These are phyloP conservation scores for Achlya flavicornis DNA, from an alignment of 2,888 invertebrate genomes.

Conservation along the genomic window DNA sequence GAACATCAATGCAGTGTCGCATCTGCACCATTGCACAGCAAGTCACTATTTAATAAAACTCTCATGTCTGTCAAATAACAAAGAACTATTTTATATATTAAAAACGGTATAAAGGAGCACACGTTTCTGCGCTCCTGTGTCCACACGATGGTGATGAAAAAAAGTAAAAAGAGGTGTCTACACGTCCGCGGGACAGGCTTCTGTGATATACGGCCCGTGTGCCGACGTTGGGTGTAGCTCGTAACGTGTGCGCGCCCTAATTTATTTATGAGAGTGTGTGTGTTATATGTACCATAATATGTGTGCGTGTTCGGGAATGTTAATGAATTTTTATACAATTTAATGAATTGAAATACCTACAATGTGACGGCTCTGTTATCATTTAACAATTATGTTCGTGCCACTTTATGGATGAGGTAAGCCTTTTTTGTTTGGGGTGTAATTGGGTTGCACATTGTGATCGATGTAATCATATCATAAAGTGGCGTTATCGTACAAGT, in stretches of 20 bases:
- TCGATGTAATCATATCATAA: neutral
- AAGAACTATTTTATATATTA: slow-evolving; percentile 57
- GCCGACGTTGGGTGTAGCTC: slow-evolving; percentile 26
- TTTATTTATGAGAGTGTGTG: slow-evolving; percentile 58
- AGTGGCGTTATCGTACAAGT: neutral
- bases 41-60: slow-evolving; percentile 45
- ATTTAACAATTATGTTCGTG: slow-evolving; percentile 15
- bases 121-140: slow-evolving; percentile 46
- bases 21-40: slow-evolving; percentile 23
- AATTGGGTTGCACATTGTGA: neutral
- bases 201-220: slow-evolving; percentile 62
- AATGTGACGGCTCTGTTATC: slow-evolving; percentile 29
- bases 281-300: slow-evolving; percentile 15
- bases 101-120: slow-evolving; percentile 54
- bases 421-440: neutral
- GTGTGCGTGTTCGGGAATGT: slow-evolving; percentile 16
- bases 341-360: slow-evolving; percentile 46
- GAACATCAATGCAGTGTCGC: neutral
- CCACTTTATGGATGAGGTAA: neutral
- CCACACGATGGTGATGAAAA: slow-evolving; percentile 45
- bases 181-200: slow-evolving; percentile 53
- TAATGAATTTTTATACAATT: slow-evolving; percentile 53
- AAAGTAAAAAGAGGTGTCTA: slow-evolving; percentile 60
- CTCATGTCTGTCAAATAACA: slow-evolving; percentile 48
- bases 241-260: slow-evolving; percentile 49